phyloP scores from a whole-genome alignment of 2,888 invertebrate species.

The Ditylenchus weischeri region DNA sequence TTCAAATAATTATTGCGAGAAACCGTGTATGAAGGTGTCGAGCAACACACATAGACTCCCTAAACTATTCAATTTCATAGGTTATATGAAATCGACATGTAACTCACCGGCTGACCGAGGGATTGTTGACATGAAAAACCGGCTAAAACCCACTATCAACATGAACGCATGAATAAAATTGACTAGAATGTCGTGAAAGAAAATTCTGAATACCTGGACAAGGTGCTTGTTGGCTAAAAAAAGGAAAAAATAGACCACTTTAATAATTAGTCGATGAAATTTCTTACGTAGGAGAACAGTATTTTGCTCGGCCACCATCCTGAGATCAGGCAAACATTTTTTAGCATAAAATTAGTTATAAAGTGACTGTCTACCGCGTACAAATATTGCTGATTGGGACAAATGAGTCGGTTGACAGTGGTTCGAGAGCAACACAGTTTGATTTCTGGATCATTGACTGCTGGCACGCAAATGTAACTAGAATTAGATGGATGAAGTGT shows the following conservation, averaged over 20 bases:
- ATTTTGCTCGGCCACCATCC: constrained; percentile 38
- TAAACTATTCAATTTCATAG: too few species aligned
- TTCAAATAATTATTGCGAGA: not conserved
- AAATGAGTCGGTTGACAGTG: constrained; percentile 32
- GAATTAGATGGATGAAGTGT: constrained; percentile 21
- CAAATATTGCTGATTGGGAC: constrained; percentile 42
- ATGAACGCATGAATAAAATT: not conserved
- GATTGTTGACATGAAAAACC: constrained; percentile 40
- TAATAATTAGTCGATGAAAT: too few species aligned
- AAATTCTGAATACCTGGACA: constrained; percentile 27
- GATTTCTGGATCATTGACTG: constrained; percentile 29
- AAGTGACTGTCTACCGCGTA: constrained; percentile 20
- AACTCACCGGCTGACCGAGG: constrained; percentile 24
- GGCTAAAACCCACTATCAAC: not conserved
- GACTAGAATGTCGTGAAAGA: not conserved
- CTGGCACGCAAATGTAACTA: constrained; percentile 35
- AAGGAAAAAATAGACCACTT: too few species aligned
- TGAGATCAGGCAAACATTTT: constrained; percentile 14
- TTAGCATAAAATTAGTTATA: not conserved
- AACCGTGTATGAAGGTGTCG: constrained; percentile 34
- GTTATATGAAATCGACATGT: too few species aligned
- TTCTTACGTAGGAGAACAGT: constrained; percentile 31
- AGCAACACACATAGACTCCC: constrained; percentile 41
- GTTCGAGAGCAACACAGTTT: constrained; percentile 43
- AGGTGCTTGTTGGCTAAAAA: constrained; percentile 20